Conservation (phyloP, 2,113 vertebrate species). For the Okapia johnstoni region DNA sequence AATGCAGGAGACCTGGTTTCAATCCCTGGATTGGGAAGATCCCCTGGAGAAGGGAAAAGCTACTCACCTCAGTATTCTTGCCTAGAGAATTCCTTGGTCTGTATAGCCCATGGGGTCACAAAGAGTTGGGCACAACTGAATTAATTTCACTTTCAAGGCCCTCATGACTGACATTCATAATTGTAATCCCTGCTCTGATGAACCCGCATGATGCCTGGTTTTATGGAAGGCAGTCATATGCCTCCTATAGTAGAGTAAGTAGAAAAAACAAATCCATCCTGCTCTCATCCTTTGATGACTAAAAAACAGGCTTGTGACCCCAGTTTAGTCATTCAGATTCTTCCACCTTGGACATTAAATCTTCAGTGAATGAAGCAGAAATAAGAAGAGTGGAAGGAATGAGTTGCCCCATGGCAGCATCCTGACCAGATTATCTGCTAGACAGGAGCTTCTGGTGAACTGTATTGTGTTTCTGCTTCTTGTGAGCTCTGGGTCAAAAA, state of each 20-base stretch:
- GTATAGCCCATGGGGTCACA: rapidly evolving
- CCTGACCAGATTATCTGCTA: background rate
- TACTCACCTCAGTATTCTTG: background rate
- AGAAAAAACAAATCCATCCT: background rate
- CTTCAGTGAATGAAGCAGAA: background rate
- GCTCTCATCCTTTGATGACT: background rate
- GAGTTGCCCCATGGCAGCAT: background rate
- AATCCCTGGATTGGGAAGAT: background rate
- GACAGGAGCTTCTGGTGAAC: background rate
- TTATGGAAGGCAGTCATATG: background rate
- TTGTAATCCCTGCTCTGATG: background rate
- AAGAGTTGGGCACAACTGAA: background rate
- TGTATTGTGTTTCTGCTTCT: background rate
- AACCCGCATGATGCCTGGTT: background rate
- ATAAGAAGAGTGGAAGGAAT: background rate
- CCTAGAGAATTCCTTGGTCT: background rate
- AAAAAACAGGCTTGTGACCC: background rate
- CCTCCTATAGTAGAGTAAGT: background rate
- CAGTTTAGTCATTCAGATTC: background rate
- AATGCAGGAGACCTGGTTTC: background rate
- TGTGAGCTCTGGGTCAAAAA: background rate
- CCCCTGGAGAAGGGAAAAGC: background rate
- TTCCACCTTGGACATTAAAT: background rate
- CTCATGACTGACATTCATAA: background rate
- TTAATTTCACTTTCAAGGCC: background rate